These are phyloP conservation scores for Lampris megalopsis DNA, from an alignment of 2,113 vertebrate species.

Conservation along the genomic window DNA sequence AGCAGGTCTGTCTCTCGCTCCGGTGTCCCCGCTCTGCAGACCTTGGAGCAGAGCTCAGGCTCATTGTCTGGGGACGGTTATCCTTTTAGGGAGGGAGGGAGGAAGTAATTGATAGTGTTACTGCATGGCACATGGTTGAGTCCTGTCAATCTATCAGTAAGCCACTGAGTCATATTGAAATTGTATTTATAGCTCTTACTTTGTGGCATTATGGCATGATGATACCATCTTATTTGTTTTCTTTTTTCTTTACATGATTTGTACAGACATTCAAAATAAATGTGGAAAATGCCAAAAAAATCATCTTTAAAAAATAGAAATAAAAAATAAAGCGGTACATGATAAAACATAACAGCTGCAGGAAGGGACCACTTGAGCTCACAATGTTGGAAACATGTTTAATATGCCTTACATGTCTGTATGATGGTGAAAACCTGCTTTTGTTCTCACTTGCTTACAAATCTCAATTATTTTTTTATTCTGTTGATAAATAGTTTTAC, in stretches of 20 bases:
- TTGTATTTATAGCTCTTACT: background rate
- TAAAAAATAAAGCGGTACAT: too few species aligned
- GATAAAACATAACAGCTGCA: background rate
- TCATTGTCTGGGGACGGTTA: conserved; percentile 72
- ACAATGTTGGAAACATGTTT: conserved; percentile 25
- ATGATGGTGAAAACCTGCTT: conserved; percentile 55
- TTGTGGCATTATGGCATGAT: too few species aligned
- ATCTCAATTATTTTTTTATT: conserved; percentile 11
- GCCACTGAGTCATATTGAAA: conserved; percentile 37
- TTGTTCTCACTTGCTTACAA: conserved; percentile 46
- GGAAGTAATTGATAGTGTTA: conserved; percentile 56
- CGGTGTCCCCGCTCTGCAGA: conserved; percentile 66
- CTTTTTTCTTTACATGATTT: too few species aligned
- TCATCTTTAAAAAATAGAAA: too few species aligned
- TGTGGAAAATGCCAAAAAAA: too few species aligned
- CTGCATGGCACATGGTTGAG: conserved; percentile 28
- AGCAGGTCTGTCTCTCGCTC: conserved; percentile 69
- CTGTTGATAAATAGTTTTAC: conserved; percentile 22
- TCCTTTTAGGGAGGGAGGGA: conserved; percentile 57
- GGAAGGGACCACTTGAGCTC: conserved; percentile 39
- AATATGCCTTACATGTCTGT: conserved; percentile 30
- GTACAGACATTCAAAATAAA: too few species aligned
- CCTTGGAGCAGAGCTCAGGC: conserved; percentile 69
- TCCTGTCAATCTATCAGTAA: conserved; percentile 17
- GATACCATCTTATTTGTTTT: too few species aligned